phyloP scores from a whole-genome alignment of 2,113 vertebrate genomes.

The Chaenocephalus aceratus region DNA sequence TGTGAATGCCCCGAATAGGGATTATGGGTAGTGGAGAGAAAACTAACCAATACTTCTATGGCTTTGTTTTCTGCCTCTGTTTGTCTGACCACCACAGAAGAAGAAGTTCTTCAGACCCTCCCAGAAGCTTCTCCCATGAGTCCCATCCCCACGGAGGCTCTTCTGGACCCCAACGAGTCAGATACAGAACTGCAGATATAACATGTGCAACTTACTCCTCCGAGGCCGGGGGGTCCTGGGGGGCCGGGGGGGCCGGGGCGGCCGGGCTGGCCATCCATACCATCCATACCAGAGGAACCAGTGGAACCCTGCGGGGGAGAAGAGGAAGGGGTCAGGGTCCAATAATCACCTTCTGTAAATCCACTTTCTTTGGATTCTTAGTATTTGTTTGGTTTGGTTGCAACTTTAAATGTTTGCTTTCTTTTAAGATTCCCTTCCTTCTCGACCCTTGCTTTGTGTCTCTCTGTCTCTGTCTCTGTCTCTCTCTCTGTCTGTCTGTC shows the following conservation, averaged over 20 bases:
- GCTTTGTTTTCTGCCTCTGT: not conserved
- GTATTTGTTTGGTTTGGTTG: no score
- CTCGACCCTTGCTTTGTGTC: no score
- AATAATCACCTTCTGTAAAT: not conserved
- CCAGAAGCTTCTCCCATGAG: not conserved
- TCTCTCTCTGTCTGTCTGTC: no score
- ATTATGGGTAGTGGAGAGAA: not conserved
- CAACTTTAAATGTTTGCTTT: no score
- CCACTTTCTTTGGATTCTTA: not conserved
- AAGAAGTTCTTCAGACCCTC: not conserved
- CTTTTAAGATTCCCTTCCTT: no score
- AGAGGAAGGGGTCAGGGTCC: slow-evolving; percentile 23
- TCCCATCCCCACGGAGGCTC: not conserved
- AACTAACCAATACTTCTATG: no score
- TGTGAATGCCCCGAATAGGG: not conserved
- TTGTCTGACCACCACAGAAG: not conserved
- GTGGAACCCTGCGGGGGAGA: slow-evolving; percentile 83
- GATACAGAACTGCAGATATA: not conserved
- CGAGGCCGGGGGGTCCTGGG: slow-evolving; percentile 93
- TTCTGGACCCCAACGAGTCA: not conserved
- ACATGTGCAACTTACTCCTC: slow-evolving; percentile 89
- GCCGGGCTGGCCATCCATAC: slow-evolving; percentile 91
- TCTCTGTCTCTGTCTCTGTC: no score
- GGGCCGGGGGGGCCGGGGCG: slow-evolving; percentile 90
- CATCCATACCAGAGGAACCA: slow-evolving; percentile 91